Percentiles rank a stretch among this genome's conserved stretches.
Evolutionary conservation across 2,797 vertebrate genomes (phyloP).

Genomic region (Gambelia wislizenii): DNA sequence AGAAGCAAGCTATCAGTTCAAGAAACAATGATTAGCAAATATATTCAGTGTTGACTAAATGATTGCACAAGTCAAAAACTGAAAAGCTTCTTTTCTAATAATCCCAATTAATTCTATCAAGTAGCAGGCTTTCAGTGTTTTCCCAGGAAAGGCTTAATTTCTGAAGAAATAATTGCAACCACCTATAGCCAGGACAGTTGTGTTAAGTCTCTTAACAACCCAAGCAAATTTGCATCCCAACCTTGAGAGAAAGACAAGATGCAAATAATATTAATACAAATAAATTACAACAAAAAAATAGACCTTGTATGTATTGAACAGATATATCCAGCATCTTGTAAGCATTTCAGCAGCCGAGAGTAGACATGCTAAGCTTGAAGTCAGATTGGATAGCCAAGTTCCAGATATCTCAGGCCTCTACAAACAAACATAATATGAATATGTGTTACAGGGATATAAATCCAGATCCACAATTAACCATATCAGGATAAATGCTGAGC

Average conservation of each 20-base stretch:
- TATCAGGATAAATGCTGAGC: not conserved
- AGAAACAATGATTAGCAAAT: not conserved
- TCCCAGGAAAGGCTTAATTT: not conserved
- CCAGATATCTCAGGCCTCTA: not conserved
- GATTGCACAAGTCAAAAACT: not conserved
- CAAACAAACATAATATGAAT: not conserved
- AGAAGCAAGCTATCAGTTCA: not conserved
- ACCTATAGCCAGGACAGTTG: not conserved
- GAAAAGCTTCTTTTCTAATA: not conserved
- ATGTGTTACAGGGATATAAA: not conserved
- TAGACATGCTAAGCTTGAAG: not conserved
- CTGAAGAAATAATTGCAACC: not conserved
- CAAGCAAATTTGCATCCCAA: too few relatives aligned
- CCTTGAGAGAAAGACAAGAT: too few relatives aligned
- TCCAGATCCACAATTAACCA: not conserved
- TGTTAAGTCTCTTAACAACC: not conserved
- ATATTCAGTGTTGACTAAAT: not conserved
- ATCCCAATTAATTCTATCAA: too few relatives aligned
- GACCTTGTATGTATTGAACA: not conserved
- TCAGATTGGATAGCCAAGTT: not conserved
- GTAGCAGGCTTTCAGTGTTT: not conserved
- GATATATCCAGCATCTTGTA: not conserved
- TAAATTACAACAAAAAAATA: not conserved
- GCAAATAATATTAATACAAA: too few relatives aligned
- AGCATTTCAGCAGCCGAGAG: not conserved